A percentile compares a stretch with the other conserved stretches of the same genome.
These are phyloP conservation scores for Diarsia dahlii DNA, from an alignment of 2,888 invertebrate species.

Conservation along the genomic window DNA sequence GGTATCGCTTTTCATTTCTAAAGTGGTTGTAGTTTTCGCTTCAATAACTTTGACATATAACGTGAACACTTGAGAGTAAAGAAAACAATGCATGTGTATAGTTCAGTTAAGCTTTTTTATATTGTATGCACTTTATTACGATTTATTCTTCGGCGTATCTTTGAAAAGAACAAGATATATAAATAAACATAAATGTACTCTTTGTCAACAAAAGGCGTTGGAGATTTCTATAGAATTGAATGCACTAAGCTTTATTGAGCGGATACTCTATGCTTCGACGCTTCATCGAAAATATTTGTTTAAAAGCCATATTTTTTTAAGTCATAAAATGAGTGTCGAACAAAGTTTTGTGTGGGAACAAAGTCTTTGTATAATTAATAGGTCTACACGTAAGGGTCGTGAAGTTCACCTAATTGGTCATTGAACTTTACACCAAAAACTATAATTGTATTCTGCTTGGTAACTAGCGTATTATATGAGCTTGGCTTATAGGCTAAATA, in stretches of 20 bases:
- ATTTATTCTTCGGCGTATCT: not conserved
- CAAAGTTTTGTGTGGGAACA: not conserved
- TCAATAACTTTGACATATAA: conserved; percentile 35
- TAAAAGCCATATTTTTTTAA: not conserved
- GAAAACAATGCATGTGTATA: conserved; percentile 13
- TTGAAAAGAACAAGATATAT: not conserved
- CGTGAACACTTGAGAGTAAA: conserved; percentile 5
- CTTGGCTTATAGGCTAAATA: too few species aligned
- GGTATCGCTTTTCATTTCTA: conserved; percentile 20
- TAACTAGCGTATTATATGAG: not conserved
- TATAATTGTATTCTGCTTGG: not conserved
- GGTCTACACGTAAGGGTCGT: not conserved
- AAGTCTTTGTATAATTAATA: not conserved
- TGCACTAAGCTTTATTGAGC: conserved; percentile 5
- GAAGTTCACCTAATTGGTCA: conserved; percentile 15
- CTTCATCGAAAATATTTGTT: not conserved
- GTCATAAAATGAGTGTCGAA: not conserved
- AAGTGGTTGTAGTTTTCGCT: conserved; percentile 29
- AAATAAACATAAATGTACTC: not conserved
- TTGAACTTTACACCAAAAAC: conserved; percentile 6
- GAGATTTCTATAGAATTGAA: not conserved
- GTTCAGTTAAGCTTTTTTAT: conserved; percentile 3
- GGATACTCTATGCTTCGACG: not conserved
- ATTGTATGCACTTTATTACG: not conserved
- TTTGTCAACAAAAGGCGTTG: not conserved